phyloP scores from a whole-genome alignment of 2,113 vertebrate species.

The Vulpes ferrilata region DNA sequence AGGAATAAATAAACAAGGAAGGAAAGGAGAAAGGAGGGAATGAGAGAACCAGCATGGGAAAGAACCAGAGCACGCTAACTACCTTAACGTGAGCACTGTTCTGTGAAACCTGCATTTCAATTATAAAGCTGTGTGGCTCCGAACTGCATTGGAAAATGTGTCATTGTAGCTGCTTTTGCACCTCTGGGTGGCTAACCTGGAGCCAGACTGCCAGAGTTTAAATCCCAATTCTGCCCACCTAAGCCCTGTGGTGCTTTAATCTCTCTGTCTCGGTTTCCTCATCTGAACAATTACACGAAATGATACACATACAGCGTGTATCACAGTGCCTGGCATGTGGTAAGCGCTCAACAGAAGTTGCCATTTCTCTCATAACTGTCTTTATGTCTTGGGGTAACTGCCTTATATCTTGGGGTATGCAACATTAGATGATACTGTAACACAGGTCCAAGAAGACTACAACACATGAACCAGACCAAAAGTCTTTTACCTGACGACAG shows the following conservation, averaged over 20 bases:
- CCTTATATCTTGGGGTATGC: background rate
- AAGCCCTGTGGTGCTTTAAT: background rate
- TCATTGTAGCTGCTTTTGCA: background rate
- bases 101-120: background rate
- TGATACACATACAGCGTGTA: background rate
- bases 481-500: background rate
- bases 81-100: background rate
- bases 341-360: background rate
- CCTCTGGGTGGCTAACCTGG: too few relatives aligned
- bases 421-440: background rate
- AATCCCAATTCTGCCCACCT: background rate
- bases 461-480: background rate
- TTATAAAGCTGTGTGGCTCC: background rate
- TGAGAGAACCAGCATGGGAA: background rate
- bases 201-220: background rate
- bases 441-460: background rate
- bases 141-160: background rate
- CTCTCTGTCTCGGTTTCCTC: background rate
- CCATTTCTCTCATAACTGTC: background rate
- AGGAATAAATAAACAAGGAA: background rate
- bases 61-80: background rate
- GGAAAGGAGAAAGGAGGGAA: background rate
- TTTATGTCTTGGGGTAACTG: background rate
- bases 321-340: background rate
- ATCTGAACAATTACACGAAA: slow-evolving; percentile 6